Conservation (phyloP, 1,140 invertebrate genomes). For the Apis dorsata region DNA sequence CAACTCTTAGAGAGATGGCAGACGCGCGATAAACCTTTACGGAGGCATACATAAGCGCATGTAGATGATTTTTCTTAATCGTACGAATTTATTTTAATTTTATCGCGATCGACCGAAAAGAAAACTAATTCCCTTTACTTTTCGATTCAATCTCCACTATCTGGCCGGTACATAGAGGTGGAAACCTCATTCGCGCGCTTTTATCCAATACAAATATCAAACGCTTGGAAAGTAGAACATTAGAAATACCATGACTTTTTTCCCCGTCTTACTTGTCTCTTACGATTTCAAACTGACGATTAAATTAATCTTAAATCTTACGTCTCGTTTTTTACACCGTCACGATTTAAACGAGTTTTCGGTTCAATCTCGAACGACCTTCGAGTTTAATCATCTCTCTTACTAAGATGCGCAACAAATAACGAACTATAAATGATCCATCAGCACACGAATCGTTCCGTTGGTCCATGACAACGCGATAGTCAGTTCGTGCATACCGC, state of each 20-base stretch:
- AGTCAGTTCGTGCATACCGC: neutral
- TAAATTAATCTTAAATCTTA: neutral
- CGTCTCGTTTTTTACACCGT: neutral
- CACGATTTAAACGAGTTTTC: neutral
- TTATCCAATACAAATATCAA: neutral
- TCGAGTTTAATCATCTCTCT: conserved; percentile 1
- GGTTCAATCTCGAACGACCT: neutral
- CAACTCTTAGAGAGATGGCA: conserved; percentile 31
- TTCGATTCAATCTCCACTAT: neutral
- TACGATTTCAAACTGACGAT: neutral
- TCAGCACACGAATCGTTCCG: neutral
- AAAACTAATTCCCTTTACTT: neutral
- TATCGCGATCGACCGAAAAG: neutral
- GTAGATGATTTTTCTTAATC: neutral
- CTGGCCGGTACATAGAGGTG: neutral
- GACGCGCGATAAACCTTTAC: conserved; percentile 34
- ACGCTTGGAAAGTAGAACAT: neutral
- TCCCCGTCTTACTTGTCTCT: neutral
- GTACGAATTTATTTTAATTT: neutral
- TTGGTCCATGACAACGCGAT: neutral
- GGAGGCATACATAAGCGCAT: neutral
- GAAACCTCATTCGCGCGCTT: neutral
- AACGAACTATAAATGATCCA: neutral
- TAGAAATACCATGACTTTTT: neutral
- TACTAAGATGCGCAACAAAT: neutral